These are phyloP conservation scores for Siphlonurus alternatus DNA, from an alignment of 2,888 invertebrate species.

Conservation along the genomic window DNA sequence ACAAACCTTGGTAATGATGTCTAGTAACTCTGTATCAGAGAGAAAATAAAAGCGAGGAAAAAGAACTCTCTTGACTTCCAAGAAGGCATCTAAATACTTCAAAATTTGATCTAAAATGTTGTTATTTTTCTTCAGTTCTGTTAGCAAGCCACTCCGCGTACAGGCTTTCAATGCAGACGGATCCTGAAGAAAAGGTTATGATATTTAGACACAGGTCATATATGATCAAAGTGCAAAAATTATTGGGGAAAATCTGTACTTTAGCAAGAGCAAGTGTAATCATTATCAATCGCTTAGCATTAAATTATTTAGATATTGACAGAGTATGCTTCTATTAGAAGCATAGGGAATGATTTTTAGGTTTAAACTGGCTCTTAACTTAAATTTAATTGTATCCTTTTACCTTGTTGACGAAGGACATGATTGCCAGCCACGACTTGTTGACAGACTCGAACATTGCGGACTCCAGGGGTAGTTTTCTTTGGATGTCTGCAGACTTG, in stretches of 20 bases:
- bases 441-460: conserved; percentile 73
- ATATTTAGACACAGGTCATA: background rate
- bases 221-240: too few species aligned
- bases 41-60: conserved; percentile 82
- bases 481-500: conserved; percentile 84
- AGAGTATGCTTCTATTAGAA: too few species aligned
- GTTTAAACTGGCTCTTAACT: too few species aligned
- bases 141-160: conserved; percentile 49
- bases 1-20: conserved; percentile 71
- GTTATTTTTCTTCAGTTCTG: conserved; percentile 54
- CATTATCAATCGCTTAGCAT: too few species aligned
- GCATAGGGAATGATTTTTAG: too few species aligned
- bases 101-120: conserved; percentile 70
- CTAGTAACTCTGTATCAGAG: conserved; percentile 75
- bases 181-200: conserved; percentile 29
- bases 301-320: too few species aligned
- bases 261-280: too few species aligned
- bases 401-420: conserved; percentile 64
- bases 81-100: conserved; percentile 76
- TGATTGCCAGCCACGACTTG: conserved; percentile 78
- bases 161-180: conserved; percentile 68
- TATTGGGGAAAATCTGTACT: too few species aligned
- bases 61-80: conserved; percentile 73
- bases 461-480: conserved; percentile 80
- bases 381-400: too few species aligned